phyloP scores from a whole-genome alignment of 2,888 invertebrate genomes.

The Protonemura montana region DNA sequence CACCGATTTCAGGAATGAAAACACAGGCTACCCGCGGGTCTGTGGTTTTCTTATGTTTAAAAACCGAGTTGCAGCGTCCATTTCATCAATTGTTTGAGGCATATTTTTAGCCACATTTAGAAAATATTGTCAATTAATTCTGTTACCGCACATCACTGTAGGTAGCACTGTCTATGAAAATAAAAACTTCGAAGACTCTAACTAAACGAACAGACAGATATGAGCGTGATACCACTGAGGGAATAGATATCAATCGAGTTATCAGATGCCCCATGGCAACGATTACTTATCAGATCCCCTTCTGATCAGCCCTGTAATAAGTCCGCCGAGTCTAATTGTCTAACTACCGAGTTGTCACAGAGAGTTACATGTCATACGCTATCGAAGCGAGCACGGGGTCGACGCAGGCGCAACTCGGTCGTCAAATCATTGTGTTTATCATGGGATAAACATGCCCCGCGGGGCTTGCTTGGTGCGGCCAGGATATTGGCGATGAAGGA shows the following conservation, averaged over 20 bases:
- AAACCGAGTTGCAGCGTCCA: too few species aligned
- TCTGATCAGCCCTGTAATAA: not conserved
- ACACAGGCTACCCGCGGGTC: too few species aligned
- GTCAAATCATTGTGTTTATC: not conserved
- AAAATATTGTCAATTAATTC: too few species aligned
- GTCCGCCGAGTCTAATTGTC: not conserved
- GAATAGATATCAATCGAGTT: not conserved
- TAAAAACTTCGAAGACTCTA: too few species aligned
- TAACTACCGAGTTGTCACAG: not conserved
- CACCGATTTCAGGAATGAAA: too few species aligned
- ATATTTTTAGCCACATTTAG: too few species aligned
- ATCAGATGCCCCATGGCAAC: not conserved
- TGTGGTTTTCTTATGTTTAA: too few species aligned
- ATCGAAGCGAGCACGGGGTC: not conserved
- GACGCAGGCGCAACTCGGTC: not conserved
- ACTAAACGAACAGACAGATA: too few species aligned
- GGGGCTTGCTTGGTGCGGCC: not conserved
- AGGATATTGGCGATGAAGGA: not conserved
- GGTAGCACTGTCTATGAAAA: too few species aligned
- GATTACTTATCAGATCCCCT: not conserved
- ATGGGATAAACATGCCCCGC: not conserved
- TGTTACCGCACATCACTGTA: too few species aligned
- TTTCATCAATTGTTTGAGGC: too few species aligned
- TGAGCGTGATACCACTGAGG: not conserved
- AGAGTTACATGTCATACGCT: not conserved